Percentiles rank a stretch among this genome's conserved stretches.
Conservation (phyloP, 92 coral and sea anemone species). For the Diadumene lineata region DNA sequence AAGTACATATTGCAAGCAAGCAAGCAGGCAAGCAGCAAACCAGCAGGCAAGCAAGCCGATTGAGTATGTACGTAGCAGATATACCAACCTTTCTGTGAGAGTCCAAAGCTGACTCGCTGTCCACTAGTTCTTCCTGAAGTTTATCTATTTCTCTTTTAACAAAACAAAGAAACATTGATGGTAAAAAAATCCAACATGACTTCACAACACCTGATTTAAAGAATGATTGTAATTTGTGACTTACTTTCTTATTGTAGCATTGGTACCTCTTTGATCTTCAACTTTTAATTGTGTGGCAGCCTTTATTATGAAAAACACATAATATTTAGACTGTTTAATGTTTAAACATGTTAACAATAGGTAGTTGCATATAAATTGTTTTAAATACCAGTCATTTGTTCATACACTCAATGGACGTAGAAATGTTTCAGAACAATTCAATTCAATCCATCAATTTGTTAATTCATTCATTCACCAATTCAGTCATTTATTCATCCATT, state of each 20-base stretch:
- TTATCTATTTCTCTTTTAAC: slow-evolving; percentile 83
- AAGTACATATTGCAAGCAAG: no score
- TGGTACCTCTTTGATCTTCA: slow-evolving; percentile 82
- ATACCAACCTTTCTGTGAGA: slow-evolving; percentile 63
- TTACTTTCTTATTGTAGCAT: slow-evolving; percentile 77
- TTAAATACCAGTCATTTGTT: no score
- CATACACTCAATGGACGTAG: no score
- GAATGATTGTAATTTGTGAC: no score
- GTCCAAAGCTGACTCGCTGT: slow-evolving; percentile 90
- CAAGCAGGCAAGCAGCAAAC: no score
- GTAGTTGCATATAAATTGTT: no score
- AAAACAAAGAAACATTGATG: background rate
- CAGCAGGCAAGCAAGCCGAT: no score
- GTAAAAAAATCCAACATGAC: background rate
- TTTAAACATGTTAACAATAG: no score
- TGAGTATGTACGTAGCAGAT: background rate
- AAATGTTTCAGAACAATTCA: no score
- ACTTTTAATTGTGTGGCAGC: slow-evolving; percentile 83
- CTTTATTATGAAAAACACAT: background rate
- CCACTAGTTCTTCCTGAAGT: slow-evolving; percentile 92
- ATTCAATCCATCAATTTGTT: no score
- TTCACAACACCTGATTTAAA: background rate
- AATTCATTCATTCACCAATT: no score
- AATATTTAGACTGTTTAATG: background rate
- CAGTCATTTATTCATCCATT: background rate